Conservation (phyloP, 2,113 vertebrate species). For the Pterocles burchelli region DNA sequence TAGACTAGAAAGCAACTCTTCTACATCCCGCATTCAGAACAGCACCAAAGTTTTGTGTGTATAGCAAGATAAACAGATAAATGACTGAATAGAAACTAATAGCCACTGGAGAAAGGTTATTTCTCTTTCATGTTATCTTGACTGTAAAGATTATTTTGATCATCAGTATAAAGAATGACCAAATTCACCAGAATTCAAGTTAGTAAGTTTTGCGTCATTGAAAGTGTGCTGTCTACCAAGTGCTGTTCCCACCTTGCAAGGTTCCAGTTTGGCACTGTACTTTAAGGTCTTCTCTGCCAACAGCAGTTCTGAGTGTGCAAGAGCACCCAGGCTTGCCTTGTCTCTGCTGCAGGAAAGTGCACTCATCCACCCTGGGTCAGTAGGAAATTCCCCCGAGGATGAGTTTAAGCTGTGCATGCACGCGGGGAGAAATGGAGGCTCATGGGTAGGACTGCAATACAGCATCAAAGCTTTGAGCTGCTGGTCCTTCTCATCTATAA, state of each 20-base stretch:
- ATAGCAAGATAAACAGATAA: not conserved
- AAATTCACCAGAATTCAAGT: not conserved
- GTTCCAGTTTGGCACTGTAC: accelerated
- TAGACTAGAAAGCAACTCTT: not conserved
- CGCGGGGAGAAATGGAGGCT: not conserved
- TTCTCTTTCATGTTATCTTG: not conserved
- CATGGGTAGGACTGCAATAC: not conserved
- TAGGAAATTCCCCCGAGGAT: not conserved
- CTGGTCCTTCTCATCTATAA: not conserved
- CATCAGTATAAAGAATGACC: not conserved
- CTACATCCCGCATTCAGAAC: not conserved
- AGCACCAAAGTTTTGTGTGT: not conserved
- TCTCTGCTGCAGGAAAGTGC: not conserved
- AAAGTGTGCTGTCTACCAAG: not conserved
- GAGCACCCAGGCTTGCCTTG: not conserved
- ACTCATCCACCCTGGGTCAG: not conserved
- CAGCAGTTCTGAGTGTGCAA: not conserved
- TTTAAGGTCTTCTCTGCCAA: not conserved
- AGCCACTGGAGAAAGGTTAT: not conserved
- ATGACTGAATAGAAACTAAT: not conserved
- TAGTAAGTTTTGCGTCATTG: not conserved
- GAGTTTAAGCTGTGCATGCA: not conserved
- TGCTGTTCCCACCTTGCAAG: not conserved
- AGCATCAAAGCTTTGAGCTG: not conserved
- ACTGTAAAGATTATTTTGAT: not conserved